These are phyloP conservation scores for Myotis davidii DNA, from an alignment of 2,113 vertebrate genomes.

Conservation along the genomic window DNA sequence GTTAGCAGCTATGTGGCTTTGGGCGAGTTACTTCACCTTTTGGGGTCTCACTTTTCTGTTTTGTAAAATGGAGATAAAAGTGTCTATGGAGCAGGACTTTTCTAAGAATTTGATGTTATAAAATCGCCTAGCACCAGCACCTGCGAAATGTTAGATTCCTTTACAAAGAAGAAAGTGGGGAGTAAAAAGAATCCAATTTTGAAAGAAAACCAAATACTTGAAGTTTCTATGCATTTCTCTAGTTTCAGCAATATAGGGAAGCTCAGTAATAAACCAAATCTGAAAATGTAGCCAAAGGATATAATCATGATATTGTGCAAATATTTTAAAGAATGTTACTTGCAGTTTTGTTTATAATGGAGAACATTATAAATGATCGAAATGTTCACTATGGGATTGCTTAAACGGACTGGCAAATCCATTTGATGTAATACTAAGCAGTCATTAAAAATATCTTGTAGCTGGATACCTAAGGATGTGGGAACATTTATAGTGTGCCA, in stretches of 20 bases:
- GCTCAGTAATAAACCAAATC: conserved; percentile 17
- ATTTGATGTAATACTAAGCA: background rate
- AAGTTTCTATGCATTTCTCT: background rate
- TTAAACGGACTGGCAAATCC: background rate
- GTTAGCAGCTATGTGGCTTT: background rate
- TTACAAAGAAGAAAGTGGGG: background rate
- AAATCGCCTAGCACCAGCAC: background rate
- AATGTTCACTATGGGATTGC: conserved; percentile 13
- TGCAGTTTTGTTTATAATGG: conserved; percentile 41
- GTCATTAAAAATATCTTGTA: background rate
- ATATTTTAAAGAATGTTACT: conserved; percentile 54
- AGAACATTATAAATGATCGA: conserved; percentile 31
- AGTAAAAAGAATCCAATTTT: background rate
- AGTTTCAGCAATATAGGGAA: background rate
- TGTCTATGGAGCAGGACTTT: background rate
- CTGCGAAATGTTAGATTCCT: background rate
- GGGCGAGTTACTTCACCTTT: background rate
- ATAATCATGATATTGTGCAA: background rate
- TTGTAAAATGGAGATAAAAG: conserved; percentile 10
- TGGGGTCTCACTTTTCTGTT: background rate
- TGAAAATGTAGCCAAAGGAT: conserved; percentile 37
- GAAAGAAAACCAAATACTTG: background rate
- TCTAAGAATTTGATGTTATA: background rate
- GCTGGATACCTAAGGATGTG: background rate
- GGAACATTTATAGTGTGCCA: background rate